These are phyloP conservation scores for Drymodes brunneopygia DNA, from an alignment of 2,113 vertebrate species.

Conservation along the genomic window DNA sequence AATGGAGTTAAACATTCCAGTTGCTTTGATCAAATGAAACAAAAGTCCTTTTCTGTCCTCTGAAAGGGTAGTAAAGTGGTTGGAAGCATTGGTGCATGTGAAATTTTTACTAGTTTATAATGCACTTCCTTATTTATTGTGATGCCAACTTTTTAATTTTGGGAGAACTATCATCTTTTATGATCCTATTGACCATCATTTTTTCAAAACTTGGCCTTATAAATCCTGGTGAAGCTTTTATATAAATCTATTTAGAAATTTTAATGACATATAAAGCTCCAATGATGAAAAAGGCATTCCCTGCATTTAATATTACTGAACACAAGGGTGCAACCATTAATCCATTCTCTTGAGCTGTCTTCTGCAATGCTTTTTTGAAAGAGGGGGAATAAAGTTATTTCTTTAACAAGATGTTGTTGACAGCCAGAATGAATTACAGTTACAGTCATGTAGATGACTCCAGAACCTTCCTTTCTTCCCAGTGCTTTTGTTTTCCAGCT, in stretches of 20 bases:
- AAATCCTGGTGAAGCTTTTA: slow-evolving; percentile 42
- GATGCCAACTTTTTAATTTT: slow-evolving; percentile 30
- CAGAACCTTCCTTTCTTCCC: not conserved
- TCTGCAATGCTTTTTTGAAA: not conserved
- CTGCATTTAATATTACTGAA: not conserved
- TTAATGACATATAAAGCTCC: slow-evolving; percentile 2
- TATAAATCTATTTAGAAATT: slow-evolving; percentile 36
- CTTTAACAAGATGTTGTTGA: not conserved
- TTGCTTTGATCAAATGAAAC: not conserved
- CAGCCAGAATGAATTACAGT: not conserved
- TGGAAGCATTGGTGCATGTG: not conserved
- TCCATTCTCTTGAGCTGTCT: not conserved
- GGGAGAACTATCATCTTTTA: not conserved
- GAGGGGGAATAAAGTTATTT: slow-evolving; percentile 4
- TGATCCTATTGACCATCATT: not conserved
- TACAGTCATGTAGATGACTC: not conserved
- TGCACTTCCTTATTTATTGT: slow-evolving; percentile 31
- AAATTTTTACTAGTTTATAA: not conserved
- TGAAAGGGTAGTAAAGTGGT: not conserved
- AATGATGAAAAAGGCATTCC: not conserved
- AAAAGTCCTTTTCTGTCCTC: not conserved
- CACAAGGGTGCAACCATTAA: slow-evolving; percentile 34
- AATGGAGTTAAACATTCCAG: not conserved
- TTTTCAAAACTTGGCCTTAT: not conserved
- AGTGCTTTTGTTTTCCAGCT: not conserved